Evolutionary conservation across 2,888 invertebrate genomes (phyloP), one percentile per base, ranked within the genome.

Genomic region (Sarcophaga subvicina): DNA sequence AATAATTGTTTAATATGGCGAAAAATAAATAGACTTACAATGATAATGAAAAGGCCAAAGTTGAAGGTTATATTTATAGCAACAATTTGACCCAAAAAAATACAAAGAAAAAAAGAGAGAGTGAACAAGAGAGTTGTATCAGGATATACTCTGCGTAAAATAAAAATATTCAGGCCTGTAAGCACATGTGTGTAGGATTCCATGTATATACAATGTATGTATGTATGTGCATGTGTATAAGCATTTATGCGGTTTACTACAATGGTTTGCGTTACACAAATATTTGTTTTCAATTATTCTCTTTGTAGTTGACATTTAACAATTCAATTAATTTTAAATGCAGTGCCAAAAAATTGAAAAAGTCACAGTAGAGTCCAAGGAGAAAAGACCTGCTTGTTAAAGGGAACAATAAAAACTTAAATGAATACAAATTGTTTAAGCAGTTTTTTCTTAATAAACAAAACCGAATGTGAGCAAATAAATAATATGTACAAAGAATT

Each of bases 41-140:
- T 22, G 17, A 10, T 77, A n/a, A 59, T 59, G 49, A 67, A 83
- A 86, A 86, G 66, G 86, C 77, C 69, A 83, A 80, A 83, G 86
- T 83, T 83, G 80, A 86, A 86, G 83, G 83, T 66, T 80, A 54
- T 77, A 69, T 80, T 80, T 69, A 59, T 80, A 76, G 79, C 77
- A 78, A 75, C 85, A 82, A 54, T 67, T 79, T 69, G 83, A 72
- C 49, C 67, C 54, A 62, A 63, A 71, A 70, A 71, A 78, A 64
- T 10, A 17, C 17, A 59, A 14, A n/a, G 59, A 59, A n/a, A 59
- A 11, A 62, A 27, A 17, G 72, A 59, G 72, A 25, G 8, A 37
- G 37, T 8, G 8, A 8, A 37, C 37, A 37, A 37, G 37, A 37
- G 37, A 37, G 3, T 10, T 37, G 37, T 37, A 37, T 37, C 10